These are phyloP conservation scores for Euura lappo DNA, from an alignment of 1,140 invertebrate genomes.

Conservation along the genomic window DNA sequence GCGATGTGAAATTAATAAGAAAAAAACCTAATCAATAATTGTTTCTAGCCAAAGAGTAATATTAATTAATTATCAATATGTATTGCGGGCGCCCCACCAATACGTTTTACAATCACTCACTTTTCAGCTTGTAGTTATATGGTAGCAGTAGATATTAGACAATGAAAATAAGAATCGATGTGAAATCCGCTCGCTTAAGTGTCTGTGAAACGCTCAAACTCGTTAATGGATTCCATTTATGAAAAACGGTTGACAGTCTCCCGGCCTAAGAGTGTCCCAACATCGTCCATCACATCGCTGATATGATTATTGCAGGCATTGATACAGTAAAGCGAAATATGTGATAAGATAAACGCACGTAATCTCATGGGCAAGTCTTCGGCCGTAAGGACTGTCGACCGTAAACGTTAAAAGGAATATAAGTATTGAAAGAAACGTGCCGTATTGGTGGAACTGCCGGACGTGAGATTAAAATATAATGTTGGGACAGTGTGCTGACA, in stretches of 20 bases:
- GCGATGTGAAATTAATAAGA: conserved; percentile 17
- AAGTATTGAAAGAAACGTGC: neutral
- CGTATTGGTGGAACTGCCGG: conserved; percentile 12
- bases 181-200: conserved; percentile 21
- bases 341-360: too few species aligned
- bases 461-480: neutral
- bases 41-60: conserved; percentile 60
- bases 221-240: neutral
- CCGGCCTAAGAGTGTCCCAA: neutral
- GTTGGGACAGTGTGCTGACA: neutral
- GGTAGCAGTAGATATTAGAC: conserved; percentile 12
- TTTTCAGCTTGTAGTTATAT: conserved; percentile 23
- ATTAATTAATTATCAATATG: conserved; percentile 37
- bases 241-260: neutral
- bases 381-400: neutral
- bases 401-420: neutral
- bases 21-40: conserved; percentile 38
- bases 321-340: too few species aligned
- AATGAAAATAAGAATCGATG: conserved; percentile 18
- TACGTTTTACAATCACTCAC: conserved; percentile 22
- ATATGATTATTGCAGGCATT: too few species aligned
- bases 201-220: conserved; percentile 11
- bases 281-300: neutral
- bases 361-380: neutral
- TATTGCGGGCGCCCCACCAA: conserved; percentile 19